Evolutionary conservation across 2,113 vertebrate species (phyloP).

Genomic region (Laterallus jamaicensis): DNA sequence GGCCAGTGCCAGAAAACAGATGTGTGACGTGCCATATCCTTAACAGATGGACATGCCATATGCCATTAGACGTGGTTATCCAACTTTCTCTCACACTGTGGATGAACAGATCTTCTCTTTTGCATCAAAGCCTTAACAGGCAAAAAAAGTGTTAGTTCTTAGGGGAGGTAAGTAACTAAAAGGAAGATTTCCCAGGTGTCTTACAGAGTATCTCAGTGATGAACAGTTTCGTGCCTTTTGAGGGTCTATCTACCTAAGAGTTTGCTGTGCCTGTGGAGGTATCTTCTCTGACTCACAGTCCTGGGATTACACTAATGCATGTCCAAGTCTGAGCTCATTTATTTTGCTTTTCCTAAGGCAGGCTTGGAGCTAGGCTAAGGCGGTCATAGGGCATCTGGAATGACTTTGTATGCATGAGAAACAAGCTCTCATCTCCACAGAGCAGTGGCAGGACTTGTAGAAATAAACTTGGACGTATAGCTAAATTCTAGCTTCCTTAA

Average conservation of each 20-base stretch:
- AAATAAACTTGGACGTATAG: background rate
- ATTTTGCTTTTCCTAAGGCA: background rate
- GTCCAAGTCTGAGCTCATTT: background rate
- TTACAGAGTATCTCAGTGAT: background rate
- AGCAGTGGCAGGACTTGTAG: background rate
- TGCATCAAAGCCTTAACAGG: background rate
- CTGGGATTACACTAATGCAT: background rate
- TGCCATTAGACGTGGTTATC: background rate
- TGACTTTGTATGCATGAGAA: background rate
- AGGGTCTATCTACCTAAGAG: background rate
- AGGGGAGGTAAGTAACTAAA: background rate
- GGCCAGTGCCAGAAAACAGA: constrained; percentile 24
- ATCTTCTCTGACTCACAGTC: background rate
- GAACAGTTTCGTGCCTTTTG: background rate
- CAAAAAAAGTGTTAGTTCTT: background rate
- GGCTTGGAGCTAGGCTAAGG: background rate
- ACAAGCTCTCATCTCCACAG: background rate
- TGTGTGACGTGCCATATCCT: background rate
- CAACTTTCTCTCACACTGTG: background rate
- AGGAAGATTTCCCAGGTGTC: background rate
- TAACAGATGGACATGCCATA: constrained; percentile 21
- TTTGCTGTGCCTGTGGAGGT: background rate
- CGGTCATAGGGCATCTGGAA: background rate
- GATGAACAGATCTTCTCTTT: background rate
- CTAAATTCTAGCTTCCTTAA: background rate